Evolutionary conservation across 2,888 invertebrate species (phyloP), one percentile per base, ranked within the genome.

Genomic region (Drosophila koepferae): DNA sequence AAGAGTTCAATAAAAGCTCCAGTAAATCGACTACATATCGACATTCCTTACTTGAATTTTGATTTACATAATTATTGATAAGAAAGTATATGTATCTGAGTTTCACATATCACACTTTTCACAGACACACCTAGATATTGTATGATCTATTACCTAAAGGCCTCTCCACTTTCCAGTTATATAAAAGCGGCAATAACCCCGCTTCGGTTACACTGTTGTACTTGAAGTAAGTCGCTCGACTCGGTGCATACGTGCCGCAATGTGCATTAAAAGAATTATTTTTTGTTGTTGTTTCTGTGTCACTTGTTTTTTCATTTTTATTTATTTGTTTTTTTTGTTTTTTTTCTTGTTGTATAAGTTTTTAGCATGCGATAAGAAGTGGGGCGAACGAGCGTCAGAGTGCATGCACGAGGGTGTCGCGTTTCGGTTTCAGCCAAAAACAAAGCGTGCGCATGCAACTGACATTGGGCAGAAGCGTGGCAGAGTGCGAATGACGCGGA

Each of bases 401-500:
- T 77, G 75, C 73, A 80, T 51, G 36, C 59, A 67, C 74, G 77
- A 64, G 70, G 67, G 84, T 69, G 70, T 71, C 75, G 67, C 63
- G 77, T 74, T 65, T 49, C 77, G 36, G 46, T 58, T 61, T n/a
- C 61, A 63, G 34, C 51, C 73, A 64, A 77, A 63, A 68, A 65
- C 65, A 79, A 72, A 74, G 63, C 66, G 48, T 51, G 51, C 58
- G 41, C 73, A 82, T 76, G 76, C 77, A 73, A 72, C 74, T 86
- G 89, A 72, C 85, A 85, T 89, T 89, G 87, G 74, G 60, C 77
- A 75, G 73, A 89, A 86, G 89, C 85, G 85, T 85, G 85, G 78
- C 84, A 72, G 49, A 51, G 61, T 63, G 44, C 51, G 73, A 55
- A 56, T 73, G 73, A 68, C 73, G 63, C 44, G 48, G 31, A 23